phyloP scores from a whole-genome alignment of 1,140 invertebrate genomes.

The Bombus fervidus region DNA sequence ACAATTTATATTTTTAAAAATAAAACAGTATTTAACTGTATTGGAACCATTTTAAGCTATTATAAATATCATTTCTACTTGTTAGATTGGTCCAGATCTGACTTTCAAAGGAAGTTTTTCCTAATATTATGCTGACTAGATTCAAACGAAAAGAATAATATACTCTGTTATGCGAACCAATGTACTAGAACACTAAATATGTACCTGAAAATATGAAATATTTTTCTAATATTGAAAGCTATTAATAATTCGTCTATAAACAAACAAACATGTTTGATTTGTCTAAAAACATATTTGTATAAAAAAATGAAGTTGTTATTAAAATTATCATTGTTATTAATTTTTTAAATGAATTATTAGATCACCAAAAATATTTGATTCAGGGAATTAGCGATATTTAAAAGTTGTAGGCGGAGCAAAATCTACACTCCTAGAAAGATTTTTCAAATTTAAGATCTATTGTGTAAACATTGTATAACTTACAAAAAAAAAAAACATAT shows the following conservation, averaged over 20 bases:
- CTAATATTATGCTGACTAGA: not conserved
- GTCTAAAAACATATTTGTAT: constrained; percentile 11
- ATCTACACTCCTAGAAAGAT: not conserved
- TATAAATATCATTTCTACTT: not conserved
- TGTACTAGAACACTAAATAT: not conserved
- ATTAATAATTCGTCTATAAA: not conserved
- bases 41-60: not conserved
- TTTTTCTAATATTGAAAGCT: constrained; percentile 2
- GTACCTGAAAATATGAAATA: constrained; percentile 13
- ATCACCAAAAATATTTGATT: not conserved
- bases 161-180: not conserved
- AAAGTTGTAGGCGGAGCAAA: not conserved
- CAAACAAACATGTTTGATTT: not conserved
- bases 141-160: constrained; percentile 5
- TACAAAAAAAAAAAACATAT: not conserved
- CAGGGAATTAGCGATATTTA: not conserved
- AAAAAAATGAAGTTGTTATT: constrained; percentile 9
- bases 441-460: not conserved
- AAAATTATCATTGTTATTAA: not conserved
- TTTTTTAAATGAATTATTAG: not conserved
- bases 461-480: not conserved
- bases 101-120: not conserved
- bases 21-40: not conserved
- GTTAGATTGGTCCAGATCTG: not conserved
- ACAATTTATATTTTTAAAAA: constrained; percentile 24